Conservation (phyloP, 2,888 invertebrate genomes). For the Brachynemurus nebulosus region DNA sequence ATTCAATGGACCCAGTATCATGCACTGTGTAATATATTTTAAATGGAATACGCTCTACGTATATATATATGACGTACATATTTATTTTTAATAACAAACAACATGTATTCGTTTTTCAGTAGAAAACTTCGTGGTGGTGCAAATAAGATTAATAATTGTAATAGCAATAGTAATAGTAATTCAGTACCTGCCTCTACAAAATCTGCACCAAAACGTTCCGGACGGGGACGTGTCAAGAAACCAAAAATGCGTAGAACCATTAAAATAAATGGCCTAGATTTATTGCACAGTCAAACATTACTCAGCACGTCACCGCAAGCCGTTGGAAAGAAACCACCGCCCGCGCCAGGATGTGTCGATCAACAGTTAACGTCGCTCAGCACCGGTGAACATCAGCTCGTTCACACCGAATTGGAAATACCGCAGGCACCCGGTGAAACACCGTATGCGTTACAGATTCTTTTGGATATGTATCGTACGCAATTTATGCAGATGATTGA, state of each 20-base stretch:
- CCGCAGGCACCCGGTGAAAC: constrained; percentile 63
- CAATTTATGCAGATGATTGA: constrained; percentile 77
- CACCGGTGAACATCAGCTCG: constrained; percentile 50
- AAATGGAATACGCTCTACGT: no score
- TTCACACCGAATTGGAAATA: constrained; percentile 73
- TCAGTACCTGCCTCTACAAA: constrained; percentile 23
- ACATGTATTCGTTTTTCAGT: no score
- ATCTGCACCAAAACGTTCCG: constrained; percentile 33
- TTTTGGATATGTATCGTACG: constrained; percentile 71
- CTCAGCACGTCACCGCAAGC: constrained; percentile 70
- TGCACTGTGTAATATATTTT: no score
- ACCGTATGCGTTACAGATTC: constrained; percentile 74
- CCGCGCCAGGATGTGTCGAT: constrained; percentile 84
- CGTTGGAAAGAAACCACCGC: constrained; percentile 58
- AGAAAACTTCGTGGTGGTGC: constrained; percentile 2
- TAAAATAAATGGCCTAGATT: constrained; percentile 75
- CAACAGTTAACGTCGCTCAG: constrained; percentile 71
- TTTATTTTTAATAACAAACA: no score
- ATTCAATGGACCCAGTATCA: no score
- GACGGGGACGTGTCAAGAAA: constrained; percentile 47
- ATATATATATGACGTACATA: no score
- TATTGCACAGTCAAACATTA: constrained; percentile 78
- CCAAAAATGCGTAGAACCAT: constrained; percentile 48
- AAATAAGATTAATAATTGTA: constrained; percentile 25
- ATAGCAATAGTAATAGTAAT: neutral